Percentiles rank a stretch among this genome's conserved stretches.
Evolutionary conservation across 2,797 vertebrate genomes (phyloP).

Genomic region (Falco peregrinus): DNA sequence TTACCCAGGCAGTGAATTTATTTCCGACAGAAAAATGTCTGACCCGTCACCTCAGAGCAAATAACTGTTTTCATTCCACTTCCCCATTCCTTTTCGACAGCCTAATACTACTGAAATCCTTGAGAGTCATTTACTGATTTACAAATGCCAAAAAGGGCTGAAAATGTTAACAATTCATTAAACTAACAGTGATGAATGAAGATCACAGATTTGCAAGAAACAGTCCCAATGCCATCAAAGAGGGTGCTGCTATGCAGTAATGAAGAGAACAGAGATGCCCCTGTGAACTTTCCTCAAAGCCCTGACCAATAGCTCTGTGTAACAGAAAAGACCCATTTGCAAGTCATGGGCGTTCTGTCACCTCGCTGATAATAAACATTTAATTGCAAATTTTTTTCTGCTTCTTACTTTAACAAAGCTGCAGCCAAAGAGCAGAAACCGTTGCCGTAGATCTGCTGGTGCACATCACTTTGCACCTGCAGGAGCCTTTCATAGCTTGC

Average conservation of each 20-base stretch:
- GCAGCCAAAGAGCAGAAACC: neutral
- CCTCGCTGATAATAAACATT: neutral
- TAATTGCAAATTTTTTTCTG: neutral
- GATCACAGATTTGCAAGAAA: neutral
- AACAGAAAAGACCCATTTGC: neutral
- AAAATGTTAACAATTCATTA: neutral
- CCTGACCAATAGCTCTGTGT: neutral
- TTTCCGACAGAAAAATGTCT: neutral
- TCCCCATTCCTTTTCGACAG: neutral
- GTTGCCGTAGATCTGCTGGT: neutral
- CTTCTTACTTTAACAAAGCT: neutral
- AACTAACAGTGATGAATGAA: neutral
- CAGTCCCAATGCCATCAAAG: neutral
- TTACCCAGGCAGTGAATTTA: neutral
- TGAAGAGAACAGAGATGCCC: neutral
- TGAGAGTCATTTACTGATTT: neutral
- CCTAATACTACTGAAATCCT: neutral
- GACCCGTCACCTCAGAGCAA: neutral
- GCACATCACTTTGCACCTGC: neutral
- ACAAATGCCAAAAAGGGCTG: neutral
- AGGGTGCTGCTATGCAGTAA: neutral
- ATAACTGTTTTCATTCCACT: neutral
- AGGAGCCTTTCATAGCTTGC: neutral
- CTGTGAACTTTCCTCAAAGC: neutral
- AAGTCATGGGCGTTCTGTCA: neutral